Percentiles rank a stretch among this genome's conserved stretches.
Conservation (phyloP, 2,797 vertebrate species). For the Leptatherina wallacei region DNA sequence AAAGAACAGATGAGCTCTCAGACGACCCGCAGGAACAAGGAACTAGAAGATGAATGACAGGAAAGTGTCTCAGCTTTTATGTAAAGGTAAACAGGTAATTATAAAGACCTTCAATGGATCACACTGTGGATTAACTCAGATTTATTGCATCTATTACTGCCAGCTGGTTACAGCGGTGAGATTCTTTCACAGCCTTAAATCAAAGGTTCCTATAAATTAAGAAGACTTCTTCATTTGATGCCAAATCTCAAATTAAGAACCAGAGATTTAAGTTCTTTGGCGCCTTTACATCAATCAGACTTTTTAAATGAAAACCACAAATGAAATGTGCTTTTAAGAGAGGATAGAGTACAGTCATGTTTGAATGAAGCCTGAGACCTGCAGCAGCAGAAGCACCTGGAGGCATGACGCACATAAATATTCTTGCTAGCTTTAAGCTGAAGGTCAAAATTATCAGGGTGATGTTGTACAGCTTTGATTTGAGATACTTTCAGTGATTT, state of each 20-base stretch:
- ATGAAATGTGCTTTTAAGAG: constrained; percentile 42
- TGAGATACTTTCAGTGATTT: constrained; percentile 13
- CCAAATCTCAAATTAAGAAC: constrained; percentile 60
- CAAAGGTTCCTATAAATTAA: constrained; percentile 68
- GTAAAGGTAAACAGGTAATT: constrained; percentile 62
- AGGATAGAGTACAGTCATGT: constrained; percentile 49
- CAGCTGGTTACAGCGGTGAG: constrained; percentile 23
- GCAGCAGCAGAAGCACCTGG: constrained; percentile 19
- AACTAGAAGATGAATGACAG: constrained; percentile 48
- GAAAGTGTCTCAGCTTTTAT: constrained; percentile 38
- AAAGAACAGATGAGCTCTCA: constrained; percentile 45
- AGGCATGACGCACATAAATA: constrained; percentile 9
- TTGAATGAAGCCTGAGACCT: constrained; percentile 50
- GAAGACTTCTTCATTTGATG: constrained; percentile 53
- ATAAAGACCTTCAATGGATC: constrained; percentile 26
- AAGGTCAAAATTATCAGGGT: constrained; percentile 1
- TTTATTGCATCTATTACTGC: constrained; percentile 24
- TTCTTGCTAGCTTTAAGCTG: not conserved
- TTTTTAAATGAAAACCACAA: constrained; percentile 53
- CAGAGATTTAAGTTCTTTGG: constrained; percentile 54
- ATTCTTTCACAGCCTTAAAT: constrained; percentile 55
- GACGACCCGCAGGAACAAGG: constrained; percentile 43
- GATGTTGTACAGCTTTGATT: constrained; percentile 1
- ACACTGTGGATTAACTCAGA: constrained; percentile 40
- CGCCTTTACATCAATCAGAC: constrained; percentile 48